Evolutionary conservation across 1,140 invertebrate species (phyloP), one percentile per base, ranked within the genome.

Genomic region (Melitaea cinxia): DNA sequence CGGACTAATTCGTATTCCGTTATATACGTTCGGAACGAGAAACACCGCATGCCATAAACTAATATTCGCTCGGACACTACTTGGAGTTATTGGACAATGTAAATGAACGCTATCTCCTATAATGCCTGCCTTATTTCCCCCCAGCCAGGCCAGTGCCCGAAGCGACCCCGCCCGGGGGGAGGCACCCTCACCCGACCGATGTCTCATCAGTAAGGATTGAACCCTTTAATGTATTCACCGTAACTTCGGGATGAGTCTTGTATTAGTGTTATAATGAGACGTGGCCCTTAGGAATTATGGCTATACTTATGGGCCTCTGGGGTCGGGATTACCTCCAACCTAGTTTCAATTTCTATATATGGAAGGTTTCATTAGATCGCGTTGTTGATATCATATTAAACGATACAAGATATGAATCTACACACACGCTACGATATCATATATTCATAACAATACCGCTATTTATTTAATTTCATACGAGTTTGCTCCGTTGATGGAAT

Each of bases 201-300:
- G 85, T 88, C 87, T 90, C 88, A 90, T 90, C 88, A 88, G 82
- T 87, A 86, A 87, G 88, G 88, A 90, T 90, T 88, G 83, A 88
- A 88, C 88, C 88, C 88, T 90, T 90, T 90, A 90, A 90, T 88
- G 85, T 90, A 90, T 90, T 90, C 88, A 85, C 83, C 79, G 88
- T 84, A 90, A 90, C 85, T 90, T 89, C 78, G 84, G 87, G 85
- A 88, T 87, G 88, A 90, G 85, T 84, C 88, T 90, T 88, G 88
- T 90, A 90, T 90, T 90, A 90, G 85, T 88, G 85, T 88, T 88
- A 90, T 90, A 90, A 90, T 90, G 88, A 90, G 88, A 87, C 85
- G 83, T 77, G 85, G 83, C 85, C 88, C 88, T 86, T 77, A 90
- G 88, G 88, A 90, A 88, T 88, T 90, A 88, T 88, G 84, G 84